These are phyloP conservation scores for Amblyopsis rosae DNA, from an alignment of 2,113 vertebrate species.

Conservation along the genomic window DNA sequence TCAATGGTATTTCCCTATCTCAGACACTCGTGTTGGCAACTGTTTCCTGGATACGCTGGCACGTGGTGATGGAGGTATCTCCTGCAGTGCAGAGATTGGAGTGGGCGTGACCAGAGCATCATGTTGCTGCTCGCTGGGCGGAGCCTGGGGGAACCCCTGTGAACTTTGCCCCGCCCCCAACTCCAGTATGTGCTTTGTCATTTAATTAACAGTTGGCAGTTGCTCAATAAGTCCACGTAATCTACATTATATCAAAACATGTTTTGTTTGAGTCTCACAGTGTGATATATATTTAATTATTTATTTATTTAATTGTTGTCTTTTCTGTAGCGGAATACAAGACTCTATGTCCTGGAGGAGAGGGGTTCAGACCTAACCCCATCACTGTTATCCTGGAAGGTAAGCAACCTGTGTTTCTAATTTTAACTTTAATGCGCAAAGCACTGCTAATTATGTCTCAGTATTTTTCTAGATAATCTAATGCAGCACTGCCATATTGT, in stretches of 20 bases:
- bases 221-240: neutral
- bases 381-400: slow-evolving; percentile 94
- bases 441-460: neutral
- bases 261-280: neutral
- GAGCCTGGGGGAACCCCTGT: slow-evolving; percentile 92
- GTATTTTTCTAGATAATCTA: neutral
- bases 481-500: neutral
- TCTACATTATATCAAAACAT: neutral
- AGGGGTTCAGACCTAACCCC: slow-evolving; percentile 91
- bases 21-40: slow-evolving; percentile 89
- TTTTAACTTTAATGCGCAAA: too few relatives aligned
- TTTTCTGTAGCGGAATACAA: slow-evolving; percentile 86
- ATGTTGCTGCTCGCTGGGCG: slow-evolving; percentile 90
- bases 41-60: slow-evolving; percentile 87
- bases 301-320: slow-evolving; percentile 9
- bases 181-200: slow-evolving; percentile 76
- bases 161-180: slow-evolving; percentile 88
- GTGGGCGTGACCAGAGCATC: slow-evolving; percentile 87
- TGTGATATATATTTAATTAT: neutral
- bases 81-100: slow-evolving; percentile 87
- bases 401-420: slow-evolving; percentile 52
- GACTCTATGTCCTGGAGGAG: slow-evolving; percentile 90
- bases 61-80: slow-evolving; percentile 88
- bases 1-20: neutral
- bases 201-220: neutral